Base-by-base conservation (phyloP, 2,888 invertebrate genomes). In the Euplexia lucipara region DNA sequence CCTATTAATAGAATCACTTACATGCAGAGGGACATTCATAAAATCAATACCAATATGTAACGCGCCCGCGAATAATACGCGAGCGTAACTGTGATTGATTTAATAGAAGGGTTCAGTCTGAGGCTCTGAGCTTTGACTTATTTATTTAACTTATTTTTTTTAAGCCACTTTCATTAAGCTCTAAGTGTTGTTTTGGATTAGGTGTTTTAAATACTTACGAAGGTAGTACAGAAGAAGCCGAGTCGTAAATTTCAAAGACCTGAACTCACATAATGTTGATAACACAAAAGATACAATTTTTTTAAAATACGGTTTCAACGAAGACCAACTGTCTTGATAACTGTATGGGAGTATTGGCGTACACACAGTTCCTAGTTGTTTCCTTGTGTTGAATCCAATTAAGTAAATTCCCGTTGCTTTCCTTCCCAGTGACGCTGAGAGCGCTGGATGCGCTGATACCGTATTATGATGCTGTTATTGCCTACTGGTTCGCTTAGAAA, bases 1-100 rank as follows among this genome's bases (percentile, higher is more conserved):
- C 32, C 34, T 63, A 47, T 62, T 66, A 63, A 30, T 58, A 30
- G 52, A 58, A 47, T 56, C 22, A 56, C 44, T 63, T 57, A 51
- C 34, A 61, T 71, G 54, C 49, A 52, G 48, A 59, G 64, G 54
- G 52, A 62, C 63, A 74, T 74, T 64, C 49, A 67, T 72, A 72
- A 74, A 77, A 81, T 81, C 79, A 70, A 81, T 81, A 75, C 20
- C 32, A 65, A 45, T 56, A 51, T 61, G 34, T 16, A 42, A 42
- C 26, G 53, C 67, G 65, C 70, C 45, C 57, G 60, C 48, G 56
- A 60, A 65, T 62, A 56, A 26, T 51, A 61, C 54, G 63, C 60
- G 65, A 67, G 26, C 22, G 35, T 53, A 45, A 47, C 22, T 22
- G 10, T 51, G 74, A 63, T 67, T 64, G 37, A 16, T n/a, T 37